phyloP scores from a whole-genome alignment of 2,113 vertebrate genomes.

The Morone chrysops region DNA sequence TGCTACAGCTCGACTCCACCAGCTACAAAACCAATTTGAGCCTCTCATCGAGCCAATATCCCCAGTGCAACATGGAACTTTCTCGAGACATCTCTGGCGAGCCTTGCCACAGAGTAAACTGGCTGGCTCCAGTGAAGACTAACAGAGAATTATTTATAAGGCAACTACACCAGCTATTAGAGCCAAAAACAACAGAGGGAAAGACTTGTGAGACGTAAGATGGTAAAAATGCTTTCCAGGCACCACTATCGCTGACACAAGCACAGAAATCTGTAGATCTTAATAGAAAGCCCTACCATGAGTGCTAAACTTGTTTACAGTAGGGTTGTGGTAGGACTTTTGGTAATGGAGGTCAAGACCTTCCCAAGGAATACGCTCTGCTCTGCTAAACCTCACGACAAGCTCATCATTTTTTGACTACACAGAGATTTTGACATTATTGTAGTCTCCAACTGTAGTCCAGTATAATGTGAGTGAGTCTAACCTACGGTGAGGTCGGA shows the following conservation, averaged over 20 bases:
- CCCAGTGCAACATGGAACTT: background rate
- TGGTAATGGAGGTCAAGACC: too few species aligned
- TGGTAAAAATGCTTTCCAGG: constrained; percentile 4
- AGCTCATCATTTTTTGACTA: too few species aligned
- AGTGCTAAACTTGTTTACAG: background rate
- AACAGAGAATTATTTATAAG: constrained; percentile 31
- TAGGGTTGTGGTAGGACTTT: too few species aligned
- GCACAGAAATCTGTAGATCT: background rate
- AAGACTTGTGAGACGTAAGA: background rate
- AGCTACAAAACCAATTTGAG: too few species aligned
- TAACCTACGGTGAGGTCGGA: background rate
- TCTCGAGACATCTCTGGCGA: constrained; percentile 11
- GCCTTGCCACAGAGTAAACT: constrained; percentile 7
- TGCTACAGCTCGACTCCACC: background rate
- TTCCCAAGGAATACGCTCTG: too few species aligned
- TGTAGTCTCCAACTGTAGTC: too few species aligned
- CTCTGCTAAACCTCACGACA: too few species aligned
- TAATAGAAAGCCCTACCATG: background rate
- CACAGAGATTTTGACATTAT: too few species aligned
- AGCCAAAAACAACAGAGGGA: background rate
- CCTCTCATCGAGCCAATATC: background rate
- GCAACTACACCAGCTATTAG: background rate
- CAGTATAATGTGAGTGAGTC: too few species aligned
- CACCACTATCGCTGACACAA: background rate
- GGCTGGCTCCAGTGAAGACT: constrained; percentile 5